A percentile compares a stretch with the other conserved stretches of the same genome.
Evolutionary conservation across 2,888 invertebrate genomes (phyloP).

Genomic region (Vesta saturnalis): DNA sequence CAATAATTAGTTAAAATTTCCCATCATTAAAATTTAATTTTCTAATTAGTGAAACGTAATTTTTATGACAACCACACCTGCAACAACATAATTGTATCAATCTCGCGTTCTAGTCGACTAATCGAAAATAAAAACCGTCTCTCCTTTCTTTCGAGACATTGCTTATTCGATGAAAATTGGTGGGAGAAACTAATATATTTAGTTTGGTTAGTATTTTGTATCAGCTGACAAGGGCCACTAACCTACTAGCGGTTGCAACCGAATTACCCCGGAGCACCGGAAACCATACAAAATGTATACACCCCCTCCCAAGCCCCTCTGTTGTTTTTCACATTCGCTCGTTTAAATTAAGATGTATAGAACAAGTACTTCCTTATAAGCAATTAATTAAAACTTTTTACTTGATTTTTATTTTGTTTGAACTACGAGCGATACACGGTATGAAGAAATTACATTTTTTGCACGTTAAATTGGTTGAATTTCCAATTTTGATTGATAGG

Average conservation of each 20-base stretch:
- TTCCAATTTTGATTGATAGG: too few species aligned
- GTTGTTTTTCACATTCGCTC: background rate
- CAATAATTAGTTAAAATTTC: background rate
- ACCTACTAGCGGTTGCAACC: slow-evolving; percentile 42
- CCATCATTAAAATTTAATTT: background rate
- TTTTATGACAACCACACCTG: background rate
- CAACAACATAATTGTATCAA: slow-evolving; percentile 3
- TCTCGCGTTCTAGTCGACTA: slow-evolving; percentile 9
- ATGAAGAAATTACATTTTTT: too few species aligned
- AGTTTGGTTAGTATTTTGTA: slow-evolving; percentile 18
- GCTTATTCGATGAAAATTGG: slow-evolving; percentile 10
- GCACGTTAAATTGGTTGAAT: too few species aligned
- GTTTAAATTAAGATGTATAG: background rate
- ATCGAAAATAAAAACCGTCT: slow-evolving; percentile 15
- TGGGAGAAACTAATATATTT: slow-evolving; percentile 18
- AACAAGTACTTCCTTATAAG: too few species aligned
- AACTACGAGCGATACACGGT: too few species aligned
- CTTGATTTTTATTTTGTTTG: too few species aligned
- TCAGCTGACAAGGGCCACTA: slow-evolving; percentile 48
- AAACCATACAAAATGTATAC: slow-evolving; percentile 23
- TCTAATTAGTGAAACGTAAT: background rate
- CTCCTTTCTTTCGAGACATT: slow-evolving; percentile 3
- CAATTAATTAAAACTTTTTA: too few species aligned
- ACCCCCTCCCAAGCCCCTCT: background rate
- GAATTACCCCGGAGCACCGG: slow-evolving; percentile 31